Base-by-base conservation (phyloP, 2,797 vertebrate species). In the Ctenopoma kingsleyae region DNA sequence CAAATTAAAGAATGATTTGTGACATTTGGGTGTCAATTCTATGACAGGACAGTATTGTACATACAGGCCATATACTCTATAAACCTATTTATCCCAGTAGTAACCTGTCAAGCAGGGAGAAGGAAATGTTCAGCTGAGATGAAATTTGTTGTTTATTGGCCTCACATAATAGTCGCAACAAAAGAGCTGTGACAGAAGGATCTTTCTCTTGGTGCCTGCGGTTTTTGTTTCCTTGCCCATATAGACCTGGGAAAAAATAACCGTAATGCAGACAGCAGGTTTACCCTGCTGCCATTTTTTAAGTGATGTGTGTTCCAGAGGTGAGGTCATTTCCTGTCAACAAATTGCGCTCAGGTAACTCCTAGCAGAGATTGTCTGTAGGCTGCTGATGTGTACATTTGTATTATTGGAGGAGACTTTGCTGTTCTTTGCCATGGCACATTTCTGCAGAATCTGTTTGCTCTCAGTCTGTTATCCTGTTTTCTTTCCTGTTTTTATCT, bases 1-100 rank as follows among this genome's bases (percentile, higher is more conserved):
- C 67, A 87, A 89, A 91, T 89, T 90, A 84, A 81, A 84, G 69
- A 79, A 76, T 88, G 91, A 91, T 91, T 90, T 92, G 85, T 92
- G 66, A 35, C 79, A 80, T 69, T 76, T 82, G 78, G 74, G 53
- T 77, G 71, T 74, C 68, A 64, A 47, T 50, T 76, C 20, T 47
- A 46, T 55, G 61, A 75, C 35, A 25, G 60, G 71, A 64, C 75
- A 76, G 75, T 70, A 65, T 46, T 68, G 74, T 10, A 58, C 66
- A 74, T 70, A 63, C 75, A 78, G 76, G 71, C 76, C 49, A 16
- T 67, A 36, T 17, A 52, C 36, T 25, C 52, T 30, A 44, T 63
- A 10, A 20, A 61, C 23, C 58, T 52, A 78, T 90, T 89, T 78
- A 76, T 88, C 76, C 71, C 43, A 36, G 53, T 35, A 57, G 67